Evolutionary conservation across 2,113 vertebrate genomes (phyloP), one percentile per base, ranked within the genome.

Genomic region (Macquaria australasica): DNA sequence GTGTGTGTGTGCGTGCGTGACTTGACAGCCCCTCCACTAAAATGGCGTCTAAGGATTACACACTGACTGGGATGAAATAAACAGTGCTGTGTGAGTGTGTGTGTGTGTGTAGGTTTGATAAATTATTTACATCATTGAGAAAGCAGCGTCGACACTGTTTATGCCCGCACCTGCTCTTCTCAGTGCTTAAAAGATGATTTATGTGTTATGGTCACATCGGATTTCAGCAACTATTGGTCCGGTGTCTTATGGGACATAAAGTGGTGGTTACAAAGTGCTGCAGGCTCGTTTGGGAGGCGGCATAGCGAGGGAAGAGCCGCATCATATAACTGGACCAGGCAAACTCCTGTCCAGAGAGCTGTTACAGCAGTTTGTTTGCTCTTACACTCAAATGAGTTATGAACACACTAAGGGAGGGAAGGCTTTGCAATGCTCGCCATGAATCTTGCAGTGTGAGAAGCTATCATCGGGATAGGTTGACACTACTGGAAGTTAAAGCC

Each of bases 151-250:
- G 95, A 96, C 97, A 97, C 97, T 95, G 93, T 98, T 99, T 98
- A 99, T 98, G 97, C 96, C 94, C 91, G 95, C 97, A 95, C 96
- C 97, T 96, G 97, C 96, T 91, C 95, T 94, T 95, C 95, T 96
- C 97, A 94, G 97, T 97, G 97, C 89, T 98, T 99, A 98, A 98
- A 99, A 98, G 97, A 98, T 99, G 98, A 99, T 99, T 99, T 99
- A 99, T 99, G 97, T 96, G 95, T 95, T 96, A 96, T 96, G 96
- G 96, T 95, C 96, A 97, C 96, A 97, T 97, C 95, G 97, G 97
- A 97, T 97, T 98, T 97, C 97, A 96, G 96, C 97, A 96, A 67
- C 97, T 96, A 97, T 97, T 97, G 97, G 96, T 94, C 91, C 92
- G 94, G 95, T 14, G 91, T 96, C 97, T 96, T 96, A 96, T 91